Percentiles rank a stretch among this genome's conserved stretches.
Conservation (phyloP, 2,797 vertebrate genomes). For the Megaceryle alcyon region DNA sequence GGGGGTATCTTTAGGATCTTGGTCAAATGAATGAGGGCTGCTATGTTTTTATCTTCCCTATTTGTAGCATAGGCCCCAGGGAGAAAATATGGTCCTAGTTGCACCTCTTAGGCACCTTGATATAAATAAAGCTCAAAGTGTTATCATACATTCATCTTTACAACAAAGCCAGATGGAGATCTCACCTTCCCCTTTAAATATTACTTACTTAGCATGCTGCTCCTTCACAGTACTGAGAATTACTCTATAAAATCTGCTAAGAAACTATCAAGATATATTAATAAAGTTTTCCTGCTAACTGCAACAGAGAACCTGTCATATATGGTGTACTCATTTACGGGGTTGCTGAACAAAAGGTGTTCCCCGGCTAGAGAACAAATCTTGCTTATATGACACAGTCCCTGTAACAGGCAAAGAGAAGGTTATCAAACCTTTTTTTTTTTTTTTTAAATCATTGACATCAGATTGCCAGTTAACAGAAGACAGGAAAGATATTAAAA, state of each 20-base stretch:
- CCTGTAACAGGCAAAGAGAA: not conserved
- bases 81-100: not conserved
- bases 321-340: not conserved
- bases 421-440: not conserved
- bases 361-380: not conserved
- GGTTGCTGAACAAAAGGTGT: not conserved
- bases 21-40: not conserved
- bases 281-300: constrained; percentile 14
- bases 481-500: not conserved
- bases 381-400: not conserved
- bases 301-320: not conserved
- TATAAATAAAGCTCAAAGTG: constrained; percentile 20
- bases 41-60: not conserved
- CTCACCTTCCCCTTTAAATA: not conserved
- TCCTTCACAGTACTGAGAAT: not conserved
- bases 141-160: not conserved
- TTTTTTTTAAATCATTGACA: not conserved
- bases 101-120: not conserved
- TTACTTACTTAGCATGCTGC: not conserved
- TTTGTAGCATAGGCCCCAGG: not conserved
- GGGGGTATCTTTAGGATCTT: not conserved
- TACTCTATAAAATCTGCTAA: constrained; percentile 24
- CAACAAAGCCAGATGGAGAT: constrained; percentile 1
- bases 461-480: not conserved
- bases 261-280: constrained; percentile 27